Conservation (phyloP, 2,113 vertebrate species). For the Myiozetetes cayanensis region DNA sequence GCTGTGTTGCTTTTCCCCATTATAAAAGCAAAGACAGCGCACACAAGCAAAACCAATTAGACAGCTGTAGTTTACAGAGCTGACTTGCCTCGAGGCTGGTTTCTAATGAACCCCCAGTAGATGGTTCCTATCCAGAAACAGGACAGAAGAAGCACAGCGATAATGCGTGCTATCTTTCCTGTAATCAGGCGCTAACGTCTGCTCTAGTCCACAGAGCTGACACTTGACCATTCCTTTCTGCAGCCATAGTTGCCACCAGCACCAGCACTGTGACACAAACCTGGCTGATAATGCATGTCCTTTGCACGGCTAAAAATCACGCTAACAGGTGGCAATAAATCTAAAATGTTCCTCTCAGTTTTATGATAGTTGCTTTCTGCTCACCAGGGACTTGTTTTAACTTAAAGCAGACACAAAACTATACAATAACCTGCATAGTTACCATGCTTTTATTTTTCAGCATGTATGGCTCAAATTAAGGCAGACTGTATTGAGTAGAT, state of each 20-base stretch:
- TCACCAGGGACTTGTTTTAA: slow-evolving; percentile 69
- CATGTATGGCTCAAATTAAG: slow-evolving; percentile 78
- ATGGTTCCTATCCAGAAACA: slow-evolving; percentile 64
- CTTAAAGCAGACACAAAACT: slow-evolving; percentile 71
- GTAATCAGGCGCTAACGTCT: neutral
- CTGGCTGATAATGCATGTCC: neutral
- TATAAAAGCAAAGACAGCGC: slow-evolving; percentile 76
- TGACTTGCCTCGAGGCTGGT: slow-evolving; percentile 67
- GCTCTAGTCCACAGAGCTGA: neutral
- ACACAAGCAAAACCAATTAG: slow-evolving; percentile 81
- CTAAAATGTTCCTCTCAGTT: slow-evolving; percentile 61
- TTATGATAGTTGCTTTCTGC: slow-evolving; percentile 67
- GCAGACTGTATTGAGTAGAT: slow-evolving; percentile 48
- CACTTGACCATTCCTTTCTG: neutral
- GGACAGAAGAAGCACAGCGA: slow-evolving; percentile 46
- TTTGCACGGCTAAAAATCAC: neutral
- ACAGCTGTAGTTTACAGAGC: slow-evolving; percentile 78
- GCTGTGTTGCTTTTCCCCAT: slow-evolving; percentile 72
- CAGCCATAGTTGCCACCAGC: neutral
- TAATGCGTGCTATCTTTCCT: neutral
- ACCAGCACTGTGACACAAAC: neutral
- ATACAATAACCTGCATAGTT: slow-evolving; percentile 42
- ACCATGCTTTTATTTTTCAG: slow-evolving; percentile 57
- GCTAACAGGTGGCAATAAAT: slow-evolving; percentile 74
- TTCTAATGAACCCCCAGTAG: slow-evolving; percentile 77